Base-by-base conservation (phyloP, 2,888 invertebrate genomes). In the Blera fallax region DNA sequence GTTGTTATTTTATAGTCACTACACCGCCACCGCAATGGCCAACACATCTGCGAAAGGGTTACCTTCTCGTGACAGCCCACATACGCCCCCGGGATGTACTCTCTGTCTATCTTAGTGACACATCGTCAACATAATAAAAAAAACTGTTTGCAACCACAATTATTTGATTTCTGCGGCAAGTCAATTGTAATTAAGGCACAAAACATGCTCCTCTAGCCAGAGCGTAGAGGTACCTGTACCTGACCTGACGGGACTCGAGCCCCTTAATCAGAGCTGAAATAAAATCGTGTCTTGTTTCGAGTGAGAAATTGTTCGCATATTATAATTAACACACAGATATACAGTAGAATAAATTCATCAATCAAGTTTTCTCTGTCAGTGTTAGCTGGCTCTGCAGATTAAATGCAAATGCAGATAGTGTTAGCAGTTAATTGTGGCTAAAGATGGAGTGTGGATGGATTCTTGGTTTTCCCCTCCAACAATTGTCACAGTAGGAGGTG, bases 381-480 rank as follows among this genome's bases (percentile, higher is more conserved):
- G 29, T 16, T 14, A 50, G 40, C n/a, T 64, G 45, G 69, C 16
- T 58, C 34, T 27, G 34, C 32, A 67, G 29, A 54, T 62, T 45
- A 67, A 62, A 60, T 50, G n/a, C 14, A 84, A 73, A 84, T 79
- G 14, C 27, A 67, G 34, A 50, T 45, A 56, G 24, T 69, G 64
- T 43, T 14, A 56, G 81, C 69, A 69, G 69, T 81, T 82, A 77
- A 65, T 82, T 82, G 82, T 32, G 82, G 82, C 70, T 77, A 60
- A 70, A 77, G 70, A 70, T 64, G 60, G 60, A 67, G 67, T 67
- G 67, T 50, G 62, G 60, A 77, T 72, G 77, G 40, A 24, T 69
- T 40, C 34, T 50, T 65, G 64, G 62, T 43, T 58, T 62, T 21
- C 29, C 40, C 34, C 45, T n/a, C 8, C 24, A 3, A 4, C 24